These are phyloP conservation scores for Leucoma salicis DNA, from an alignment of 2,888 invertebrate genomes.

Conservation along the genomic window DNA sequence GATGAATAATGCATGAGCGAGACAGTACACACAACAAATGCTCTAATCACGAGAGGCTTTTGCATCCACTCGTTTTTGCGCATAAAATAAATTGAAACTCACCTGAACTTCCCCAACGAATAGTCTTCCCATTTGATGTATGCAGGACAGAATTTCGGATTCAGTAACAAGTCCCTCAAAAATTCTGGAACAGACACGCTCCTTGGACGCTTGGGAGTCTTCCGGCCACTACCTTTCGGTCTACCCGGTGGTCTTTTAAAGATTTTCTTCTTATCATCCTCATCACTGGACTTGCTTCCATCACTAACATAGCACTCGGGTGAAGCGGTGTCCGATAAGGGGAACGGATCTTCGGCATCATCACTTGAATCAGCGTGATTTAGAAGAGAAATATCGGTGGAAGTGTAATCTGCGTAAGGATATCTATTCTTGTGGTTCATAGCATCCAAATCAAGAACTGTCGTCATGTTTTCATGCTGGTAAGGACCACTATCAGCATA, in stretches of 20 bases:
- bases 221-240: slow-evolving; percentile 76
- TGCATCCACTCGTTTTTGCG: slow-evolving; percentile 27
- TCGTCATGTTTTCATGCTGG: slow-evolving; percentile 49
- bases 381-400: slow-evolving; percentile 53
- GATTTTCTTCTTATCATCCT: slow-evolving; percentile 70
- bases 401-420: slow-evolving; percentile 61
- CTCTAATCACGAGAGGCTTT: slow-evolving; percentile 42
- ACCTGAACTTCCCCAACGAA: slow-evolving; percentile 90
- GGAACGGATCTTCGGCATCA: slow-evolving; percentile 65
- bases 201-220: slow-evolving; percentile 67
- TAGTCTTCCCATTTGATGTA: slow-evolving; percentile 95
- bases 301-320: slow-evolving; percentile 71
- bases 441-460: slow-evolving; percentile 66
- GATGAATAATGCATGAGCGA: slow-evolving; percentile 59
- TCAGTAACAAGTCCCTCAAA: slow-evolving; percentile 89
- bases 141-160: slow-evolving; percentile 88
- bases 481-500: slow-evolving; percentile 62
- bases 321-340: slow-evolving; percentile 63
- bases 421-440: slow-evolving; percentile 57
- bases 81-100: slow-evolving; percentile 35
- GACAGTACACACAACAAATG: slow-evolving; percentile 23
- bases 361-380: slow-evolving; percentile 66
- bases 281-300: slow-evolving; percentile 70
- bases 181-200: slow-evolving; percentile 90
- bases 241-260: slow-evolving; percentile 81